Conservation (phyloP, 2,888 invertebrate genomes). For the Vanessa cardui region DNA sequence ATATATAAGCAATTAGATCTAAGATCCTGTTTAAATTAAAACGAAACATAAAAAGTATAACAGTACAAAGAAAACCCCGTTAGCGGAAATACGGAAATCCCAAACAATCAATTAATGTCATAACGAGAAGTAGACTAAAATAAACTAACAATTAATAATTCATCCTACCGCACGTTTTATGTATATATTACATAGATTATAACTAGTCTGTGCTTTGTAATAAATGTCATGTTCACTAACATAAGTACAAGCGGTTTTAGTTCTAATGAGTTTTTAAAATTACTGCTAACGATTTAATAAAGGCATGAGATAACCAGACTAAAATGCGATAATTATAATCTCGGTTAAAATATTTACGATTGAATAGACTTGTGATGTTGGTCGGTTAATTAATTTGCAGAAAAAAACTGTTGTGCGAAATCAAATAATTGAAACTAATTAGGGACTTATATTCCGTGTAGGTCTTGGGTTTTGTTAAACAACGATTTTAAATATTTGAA, state of each 20-base stretch:
- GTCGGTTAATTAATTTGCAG: too few relatives aligned
- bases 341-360: slow-evolving; percentile 1
- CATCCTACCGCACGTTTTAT: slow-evolving; percentile 17
- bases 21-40: slow-evolving; percentile 48
- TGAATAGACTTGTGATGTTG: too few relatives aligned
- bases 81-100: slow-evolving; percentile 61
- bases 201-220: slow-evolving; percentile 24
- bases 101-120: slow-evolving; percentile 39
- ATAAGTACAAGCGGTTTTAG: slow-evolving; percentile 31
- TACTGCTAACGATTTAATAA: slow-evolving; percentile 40
- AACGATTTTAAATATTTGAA: too few relatives aligned
- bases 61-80: slow-evolving; percentile 51
- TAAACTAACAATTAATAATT: slow-evolving; percentile 3
- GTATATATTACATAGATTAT: slow-evolving; percentile 10
- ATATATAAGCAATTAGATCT: slow-evolving; percentile 25
- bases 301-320: slow-evolving; percentile 31
- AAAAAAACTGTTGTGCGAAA: too few relatives aligned
- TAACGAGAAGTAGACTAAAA: slow-evolving; percentile 25
- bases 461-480: too few relatives aligned
- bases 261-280: slow-evolving; percentile 45
- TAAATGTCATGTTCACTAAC: slow-evolving; percentile 17
- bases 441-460: too few relatives aligned
- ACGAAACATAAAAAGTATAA: slow-evolving; percentile 46
- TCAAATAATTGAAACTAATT: too few relatives aligned
- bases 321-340: slow-evolving; percentile 17